Evolutionary conservation across 2,797 vertebrate species (phyloP).

Genomic region (Leptatherina wallacei): DNA sequence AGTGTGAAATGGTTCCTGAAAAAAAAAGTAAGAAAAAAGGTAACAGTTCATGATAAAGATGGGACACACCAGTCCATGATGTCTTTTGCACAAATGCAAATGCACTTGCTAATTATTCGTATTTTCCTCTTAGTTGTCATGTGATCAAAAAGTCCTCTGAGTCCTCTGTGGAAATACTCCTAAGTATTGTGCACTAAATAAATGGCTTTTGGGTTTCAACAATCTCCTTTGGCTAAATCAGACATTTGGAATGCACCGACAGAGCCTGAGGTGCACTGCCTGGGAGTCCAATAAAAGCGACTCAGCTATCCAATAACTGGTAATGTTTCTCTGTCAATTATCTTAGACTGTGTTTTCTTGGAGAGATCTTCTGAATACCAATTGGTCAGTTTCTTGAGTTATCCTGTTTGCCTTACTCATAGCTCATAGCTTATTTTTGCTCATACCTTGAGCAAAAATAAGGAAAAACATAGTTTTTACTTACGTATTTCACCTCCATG

Average conservation of each 20-base stretch:
- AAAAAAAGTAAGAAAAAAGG: slow-evolving; percentile 13
- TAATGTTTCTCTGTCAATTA: slow-evolving; percentile 73
- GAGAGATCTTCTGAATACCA: slow-evolving; percentile 53
- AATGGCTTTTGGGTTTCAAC: slow-evolving; percentile 70
- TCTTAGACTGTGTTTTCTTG: slow-evolving; percentile 55
- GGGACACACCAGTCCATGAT: slow-evolving; percentile 42
- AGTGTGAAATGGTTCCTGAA: slow-evolving; percentile 56
- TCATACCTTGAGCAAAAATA: slow-evolving; percentile 1
- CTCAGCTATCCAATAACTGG: slow-evolving; percentile 74
- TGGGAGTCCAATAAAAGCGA: slow-evolving; percentile 71
- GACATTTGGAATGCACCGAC: slow-evolving; percentile 72
- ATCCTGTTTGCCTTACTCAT: slow-evolving; percentile 3
- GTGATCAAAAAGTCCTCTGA: slow-evolving; percentile 46
- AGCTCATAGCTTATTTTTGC: no score
- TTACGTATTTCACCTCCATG: slow-evolving; percentile 20
- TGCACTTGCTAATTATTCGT: slow-evolving; percentile 68
- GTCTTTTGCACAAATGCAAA: background rate
- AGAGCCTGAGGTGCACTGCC: slow-evolving; percentile 58
- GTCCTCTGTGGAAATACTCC: slow-evolving; percentile 48
- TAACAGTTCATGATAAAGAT: slow-evolving; percentile 41
- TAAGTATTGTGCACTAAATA: slow-evolving; percentile 58
- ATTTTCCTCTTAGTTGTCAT: slow-evolving; percentile 54
- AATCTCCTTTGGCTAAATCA: slow-evolving; percentile 74
- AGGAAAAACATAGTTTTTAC: background rate
- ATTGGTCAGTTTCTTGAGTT: slow-evolving; percentile 45